Percentiles rank a stretch among this genome's conserved stretches.
Conservation (phyloP, 2,888 invertebrate genomes). For the Prionchulus punctatus region DNA sequence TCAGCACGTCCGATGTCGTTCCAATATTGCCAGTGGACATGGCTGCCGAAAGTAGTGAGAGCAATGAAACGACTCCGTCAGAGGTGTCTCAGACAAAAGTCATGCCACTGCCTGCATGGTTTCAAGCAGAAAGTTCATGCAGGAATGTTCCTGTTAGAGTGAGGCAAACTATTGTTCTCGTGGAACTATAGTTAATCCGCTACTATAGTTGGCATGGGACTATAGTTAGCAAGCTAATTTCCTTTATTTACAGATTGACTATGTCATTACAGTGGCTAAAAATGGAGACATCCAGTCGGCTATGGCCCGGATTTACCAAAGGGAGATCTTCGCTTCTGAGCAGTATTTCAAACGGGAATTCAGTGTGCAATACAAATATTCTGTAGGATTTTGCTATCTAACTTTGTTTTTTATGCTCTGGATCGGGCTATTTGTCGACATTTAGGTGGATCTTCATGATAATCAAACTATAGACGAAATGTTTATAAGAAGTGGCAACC, state of each 20-base stretch:
- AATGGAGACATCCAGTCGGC: too few relatives aligned
- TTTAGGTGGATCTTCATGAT: not conserved
- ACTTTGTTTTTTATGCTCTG: too few relatives aligned
- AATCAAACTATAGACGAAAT: not conserved
- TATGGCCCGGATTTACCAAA: too few relatives aligned
- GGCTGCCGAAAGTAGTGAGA: not conserved
- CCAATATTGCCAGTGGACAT: not conserved
- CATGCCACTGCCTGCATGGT: not conserved
- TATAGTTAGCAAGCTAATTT: too few relatives aligned
- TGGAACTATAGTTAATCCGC: not conserved
- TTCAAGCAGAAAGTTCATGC: not conserved
- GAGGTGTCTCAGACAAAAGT: not conserved
- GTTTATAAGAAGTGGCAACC: conserved; percentile 50
- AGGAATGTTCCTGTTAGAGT: not conserved
- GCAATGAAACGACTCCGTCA: not conserved
- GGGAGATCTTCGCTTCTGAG: too few relatives aligned
- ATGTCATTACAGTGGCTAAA: too few relatives aligned
- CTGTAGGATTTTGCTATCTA: too few relatives aligned
- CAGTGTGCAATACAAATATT: too few relatives aligned
- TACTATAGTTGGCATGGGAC: too few relatives aligned
- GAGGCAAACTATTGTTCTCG: not conserved
- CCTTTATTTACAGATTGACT: too few relatives aligned
- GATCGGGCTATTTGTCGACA: not conserved
- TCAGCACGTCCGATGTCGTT: not conserved
- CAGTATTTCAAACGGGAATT: too few relatives aligned